Evolutionary conservation across 2,113 vertebrate species (phyloP).

Genomic region (Loxodonta africana): DNA sequence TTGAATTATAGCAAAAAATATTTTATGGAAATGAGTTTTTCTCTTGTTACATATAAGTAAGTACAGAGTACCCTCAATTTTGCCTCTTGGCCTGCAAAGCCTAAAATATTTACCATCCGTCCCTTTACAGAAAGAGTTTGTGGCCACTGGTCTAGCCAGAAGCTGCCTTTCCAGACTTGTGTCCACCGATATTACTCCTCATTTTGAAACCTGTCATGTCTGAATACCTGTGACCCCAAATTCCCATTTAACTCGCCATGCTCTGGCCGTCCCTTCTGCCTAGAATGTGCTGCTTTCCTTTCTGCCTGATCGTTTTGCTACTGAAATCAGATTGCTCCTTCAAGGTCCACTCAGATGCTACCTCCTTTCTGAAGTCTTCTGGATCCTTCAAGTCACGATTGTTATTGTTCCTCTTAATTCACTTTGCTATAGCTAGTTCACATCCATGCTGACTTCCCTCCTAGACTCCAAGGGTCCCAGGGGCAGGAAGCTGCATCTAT

Average conservation of each 20-base stretch:
- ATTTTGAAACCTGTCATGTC: neutral
- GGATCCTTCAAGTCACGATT: neutral
- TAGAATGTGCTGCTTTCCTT: neutral
- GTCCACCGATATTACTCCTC: neutral
- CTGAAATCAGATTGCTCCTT: neutral
- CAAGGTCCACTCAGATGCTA: neutral
- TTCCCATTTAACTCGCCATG: neutral
- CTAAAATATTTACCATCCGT: neutral
- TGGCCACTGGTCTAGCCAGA: neutral
- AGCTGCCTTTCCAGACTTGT: neutral
- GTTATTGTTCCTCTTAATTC: neutral
- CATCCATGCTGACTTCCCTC: neutral
- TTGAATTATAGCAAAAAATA: conserved; percentile 56
- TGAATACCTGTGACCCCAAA: neutral
- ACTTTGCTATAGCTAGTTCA: neutral
- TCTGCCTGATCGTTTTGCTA: neutral
- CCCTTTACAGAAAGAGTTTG: neutral
- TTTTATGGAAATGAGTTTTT: conserved; percentile 43
- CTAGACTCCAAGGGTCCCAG: neutral
- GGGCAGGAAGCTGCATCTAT: neutral
- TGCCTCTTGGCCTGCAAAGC: neutral
- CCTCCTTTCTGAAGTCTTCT: neutral
- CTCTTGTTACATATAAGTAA: neutral
- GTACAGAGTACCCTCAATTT: neutral
- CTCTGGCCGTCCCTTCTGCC: neutral